Evolutionary conservation across 2,797 vertebrate species (phyloP).

Genomic region (Cryptoprocta ferox): DNA sequence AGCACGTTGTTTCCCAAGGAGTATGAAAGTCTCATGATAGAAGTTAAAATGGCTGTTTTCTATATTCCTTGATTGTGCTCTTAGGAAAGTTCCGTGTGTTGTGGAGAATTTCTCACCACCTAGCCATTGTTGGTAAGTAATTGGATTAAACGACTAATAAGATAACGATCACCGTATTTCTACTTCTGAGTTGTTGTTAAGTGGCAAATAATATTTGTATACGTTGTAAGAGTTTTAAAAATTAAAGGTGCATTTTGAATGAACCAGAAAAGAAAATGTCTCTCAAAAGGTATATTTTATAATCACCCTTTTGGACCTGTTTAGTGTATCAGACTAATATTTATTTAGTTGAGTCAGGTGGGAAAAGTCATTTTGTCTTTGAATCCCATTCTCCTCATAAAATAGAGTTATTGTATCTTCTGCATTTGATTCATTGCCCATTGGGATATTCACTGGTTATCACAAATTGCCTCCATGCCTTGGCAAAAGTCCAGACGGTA

Average conservation of each 20-base stretch:
- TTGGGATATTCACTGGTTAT: slow-evolving; percentile 37
- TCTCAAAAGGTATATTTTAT: slow-evolving; percentile 9
- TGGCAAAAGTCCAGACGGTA: slow-evolving; percentile 40
- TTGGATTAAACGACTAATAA: slow-evolving; percentile 31
- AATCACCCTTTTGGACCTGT: slow-evolving; percentile 39
- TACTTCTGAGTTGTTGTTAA: slow-evolving; percentile 48
- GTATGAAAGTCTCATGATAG: slow-evolving; percentile 28
- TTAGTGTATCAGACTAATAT: slow-evolving; percentile 12
- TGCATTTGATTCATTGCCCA: slow-evolving; percentile 26
- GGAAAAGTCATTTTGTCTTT: slow-evolving; percentile 55
- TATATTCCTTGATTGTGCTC: slow-evolving; percentile 23
- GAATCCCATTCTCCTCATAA: slow-evolving; percentile 42
- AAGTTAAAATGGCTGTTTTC: slow-evolving; percentile 56
- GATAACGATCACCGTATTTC: neutral
- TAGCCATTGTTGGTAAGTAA: slow-evolving; percentile 9
- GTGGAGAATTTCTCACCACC: neutral
- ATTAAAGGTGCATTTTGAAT: slow-evolving; percentile 31
- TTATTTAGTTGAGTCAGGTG: slow-evolving; percentile 45
- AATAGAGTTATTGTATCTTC: slow-evolving; percentile 32
- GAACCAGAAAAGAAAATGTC: slow-evolving; percentile 43
- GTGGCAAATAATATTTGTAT: slow-evolving; percentile 28
- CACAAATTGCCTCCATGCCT: neutral
- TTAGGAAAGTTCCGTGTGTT: slow-evolving; percentile 8
- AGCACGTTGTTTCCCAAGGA: slow-evolving; percentile 67
- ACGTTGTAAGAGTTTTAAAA: neutral